A percentile compares a stretch with the other conserved stretches of the same genome.
These are phyloP conservation scores for Phocoena sinus DNA, from an alignment of 2,113 vertebrate genomes.

Conservation along the genomic window DNA sequence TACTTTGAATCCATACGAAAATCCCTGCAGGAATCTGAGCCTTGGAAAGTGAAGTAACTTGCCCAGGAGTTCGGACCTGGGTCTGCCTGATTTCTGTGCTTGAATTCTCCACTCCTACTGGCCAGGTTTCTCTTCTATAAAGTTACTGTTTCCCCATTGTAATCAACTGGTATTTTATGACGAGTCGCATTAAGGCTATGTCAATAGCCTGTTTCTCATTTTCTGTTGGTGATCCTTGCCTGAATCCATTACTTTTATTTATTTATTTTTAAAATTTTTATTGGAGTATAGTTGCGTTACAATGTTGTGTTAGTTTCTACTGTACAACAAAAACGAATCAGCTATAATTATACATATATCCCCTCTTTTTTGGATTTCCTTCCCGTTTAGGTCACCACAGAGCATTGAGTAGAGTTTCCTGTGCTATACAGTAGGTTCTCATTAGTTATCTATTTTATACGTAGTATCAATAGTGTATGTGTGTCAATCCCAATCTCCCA, in stretches of 20 bases:
- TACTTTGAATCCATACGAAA: neutral
- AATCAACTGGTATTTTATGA: neutral
- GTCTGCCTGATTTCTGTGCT: neutral
- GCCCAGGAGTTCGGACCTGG: neutral
- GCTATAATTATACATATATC: too few species aligned
- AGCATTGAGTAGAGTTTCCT: too few species aligned
- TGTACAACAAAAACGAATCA: too few species aligned
- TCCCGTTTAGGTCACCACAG: too few species aligned
- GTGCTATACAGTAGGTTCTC: too few species aligned
- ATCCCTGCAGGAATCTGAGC: neutral
- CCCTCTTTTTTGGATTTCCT: too few species aligned
- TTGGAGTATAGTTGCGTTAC: too few species aligned
- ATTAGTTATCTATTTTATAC: too few species aligned
- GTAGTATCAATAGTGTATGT: too few species aligned
- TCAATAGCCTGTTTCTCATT: neutral
- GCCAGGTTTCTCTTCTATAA: neutral
- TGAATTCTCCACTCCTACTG: neutral
- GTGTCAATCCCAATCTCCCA: too few species aligned
- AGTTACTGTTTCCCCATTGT: neutral
- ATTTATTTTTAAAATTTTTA: neutral
- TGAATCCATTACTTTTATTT: neutral
- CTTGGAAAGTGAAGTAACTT: neutral
- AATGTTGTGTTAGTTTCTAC: too few species aligned
- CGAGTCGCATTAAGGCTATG: fast-evolving
- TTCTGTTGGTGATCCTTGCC: too few species aligned